These are phyloP conservation scores for Ia io DNA, from an alignment of 2,113 vertebrate species.

Conservation along the genomic window DNA sequence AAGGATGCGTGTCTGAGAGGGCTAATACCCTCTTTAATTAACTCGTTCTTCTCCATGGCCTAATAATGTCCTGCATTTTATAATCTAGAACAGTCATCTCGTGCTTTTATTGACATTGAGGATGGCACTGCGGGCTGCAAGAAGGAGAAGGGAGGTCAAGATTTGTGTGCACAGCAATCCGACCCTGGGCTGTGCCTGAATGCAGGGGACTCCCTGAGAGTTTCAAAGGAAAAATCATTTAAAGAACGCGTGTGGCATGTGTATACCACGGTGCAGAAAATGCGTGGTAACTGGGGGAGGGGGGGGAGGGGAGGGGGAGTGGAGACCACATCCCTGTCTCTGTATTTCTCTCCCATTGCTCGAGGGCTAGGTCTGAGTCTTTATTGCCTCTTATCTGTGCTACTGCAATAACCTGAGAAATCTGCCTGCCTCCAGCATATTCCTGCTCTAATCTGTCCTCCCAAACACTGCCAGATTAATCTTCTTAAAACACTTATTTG, in stretches of 20 bases:
- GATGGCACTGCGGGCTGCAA: neutral
- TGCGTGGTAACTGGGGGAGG: neutral
- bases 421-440: constrained; percentile 59
- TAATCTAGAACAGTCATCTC: constrained; percentile 34
- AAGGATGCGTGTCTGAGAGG: neutral
- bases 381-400: constrained; percentile 56
- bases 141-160: neutral
- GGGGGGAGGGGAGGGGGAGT: too few relatives aligned
- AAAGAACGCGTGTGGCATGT: neutral
- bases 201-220: neutral
- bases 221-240: constrained; percentile 22
- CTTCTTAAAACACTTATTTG: constrained; percentile 71
- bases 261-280: neutral
- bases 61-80: neutral
- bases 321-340: neutral
- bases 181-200: neutral
- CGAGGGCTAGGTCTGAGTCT: neutral
- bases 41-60: constrained; percentile 51
- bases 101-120: neutral
- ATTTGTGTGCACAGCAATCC: neutral
- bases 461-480: constrained; percentile 69
- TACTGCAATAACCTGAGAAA: constrained; percentile 57
- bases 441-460: constrained; percentile 59
- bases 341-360: neutral
- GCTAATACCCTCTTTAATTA: constrained; percentile 54